Percentiles rank a stretch among this genome's conserved stretches.
Conservation (phyloP, 2,888 invertebrate species). For the Xylocampa areola region DNA sequence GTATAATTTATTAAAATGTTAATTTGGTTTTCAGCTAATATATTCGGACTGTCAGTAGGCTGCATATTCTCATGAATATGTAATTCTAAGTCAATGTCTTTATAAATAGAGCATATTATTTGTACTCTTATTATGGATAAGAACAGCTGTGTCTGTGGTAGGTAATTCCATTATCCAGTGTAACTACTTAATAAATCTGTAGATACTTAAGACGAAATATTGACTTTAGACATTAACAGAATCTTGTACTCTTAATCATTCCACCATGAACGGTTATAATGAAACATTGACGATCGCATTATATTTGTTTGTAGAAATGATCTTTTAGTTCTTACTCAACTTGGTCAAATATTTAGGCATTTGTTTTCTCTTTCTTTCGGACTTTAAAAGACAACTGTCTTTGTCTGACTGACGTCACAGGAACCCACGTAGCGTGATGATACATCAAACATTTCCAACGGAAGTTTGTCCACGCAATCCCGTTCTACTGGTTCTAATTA, state of each 20-base stretch:
- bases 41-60: conserved; percentile 10
- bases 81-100: conserved; percentile 33
- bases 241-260: conserved; percentile 64
- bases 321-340: conserved; percentile 67
- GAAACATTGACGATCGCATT: conserved; percentile 54
- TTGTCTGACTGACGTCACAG: conserved; percentile 58
- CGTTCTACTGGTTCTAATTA: conserved; percentile 82
- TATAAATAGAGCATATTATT: conserved; percentile 30
- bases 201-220: conserved; percentile 51
- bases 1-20: conserved; percentile 17
- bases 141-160: conserved; percentile 46
- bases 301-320: conserved; percentile 72
- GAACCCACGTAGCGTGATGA: conserved; percentile 70
- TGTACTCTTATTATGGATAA: conserved; percentile 5
- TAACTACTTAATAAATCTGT: conserved; percentile 58
- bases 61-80: conserved; percentile 36
- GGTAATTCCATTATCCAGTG: conserved; percentile 43
- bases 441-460: conserved; percentile 79
- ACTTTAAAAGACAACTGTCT: conserved; percentile 43
- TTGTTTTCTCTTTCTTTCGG: conserved; percentile 54
- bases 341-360: conserved; percentile 42
- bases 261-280: conserved; percentile 60
- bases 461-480: conserved; percentile 79
- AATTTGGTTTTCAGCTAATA: background rate
- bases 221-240: conserved; percentile 61